Conservation (phyloP, 1,140 invertebrate genomes). For the Drosophila pseudoananassae region DNA sequence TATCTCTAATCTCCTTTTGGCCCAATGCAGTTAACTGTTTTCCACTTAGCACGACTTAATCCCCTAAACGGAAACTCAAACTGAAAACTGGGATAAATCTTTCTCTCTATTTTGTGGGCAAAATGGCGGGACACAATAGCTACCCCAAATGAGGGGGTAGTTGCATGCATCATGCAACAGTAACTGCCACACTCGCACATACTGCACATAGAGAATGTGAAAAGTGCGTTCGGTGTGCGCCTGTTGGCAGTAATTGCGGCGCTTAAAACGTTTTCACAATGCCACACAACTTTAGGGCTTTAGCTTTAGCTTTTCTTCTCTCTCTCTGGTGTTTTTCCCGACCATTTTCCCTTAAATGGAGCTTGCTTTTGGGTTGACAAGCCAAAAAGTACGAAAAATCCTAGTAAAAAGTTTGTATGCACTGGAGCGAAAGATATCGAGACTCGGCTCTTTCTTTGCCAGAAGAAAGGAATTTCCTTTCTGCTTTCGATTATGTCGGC, state of each 20-base stretch:
- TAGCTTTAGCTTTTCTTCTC: constrained; percentile 30
- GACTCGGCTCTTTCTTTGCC: constrained; percentile 14
- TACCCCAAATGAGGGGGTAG: constrained; percentile 11
- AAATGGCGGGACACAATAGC: constrained; percentile 19
- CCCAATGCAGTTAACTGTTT: constrained; percentile 32
- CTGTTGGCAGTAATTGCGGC: constrained; percentile 49
- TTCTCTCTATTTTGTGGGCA: constrained; percentile 1
- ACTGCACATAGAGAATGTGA: constrained; percentile 1
- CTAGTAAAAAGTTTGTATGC: constrained; percentile 21
- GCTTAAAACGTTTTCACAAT: constrained; percentile 39
- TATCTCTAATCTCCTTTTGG: constrained; percentile 16
- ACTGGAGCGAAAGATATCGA: constrained; percentile 30
- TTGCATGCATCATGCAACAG: constrained; percentile 18
- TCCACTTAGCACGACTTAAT: constrained; percentile 48
- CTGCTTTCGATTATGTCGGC: constrained; percentile 41
- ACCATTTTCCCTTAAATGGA: constrained; percentile 37
- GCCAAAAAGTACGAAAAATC: constrained; percentile 14
- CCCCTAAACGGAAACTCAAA: constrained; percentile 43
- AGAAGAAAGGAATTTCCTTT: constrained; percentile 11
- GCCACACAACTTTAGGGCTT: constrained; percentile 22
- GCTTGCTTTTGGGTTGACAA: constrained; percentile 42
- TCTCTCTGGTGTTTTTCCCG: constrained; percentile 7
- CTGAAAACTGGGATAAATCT: constrained; percentile 44
- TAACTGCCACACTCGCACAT: constrained; percentile 8
- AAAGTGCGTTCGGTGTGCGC: constrained; percentile 33